phyloP scores from a whole-genome alignment of 37 sponge, comb jelly and placozoan genomes.

The Spongilla lacustris region DNA sequence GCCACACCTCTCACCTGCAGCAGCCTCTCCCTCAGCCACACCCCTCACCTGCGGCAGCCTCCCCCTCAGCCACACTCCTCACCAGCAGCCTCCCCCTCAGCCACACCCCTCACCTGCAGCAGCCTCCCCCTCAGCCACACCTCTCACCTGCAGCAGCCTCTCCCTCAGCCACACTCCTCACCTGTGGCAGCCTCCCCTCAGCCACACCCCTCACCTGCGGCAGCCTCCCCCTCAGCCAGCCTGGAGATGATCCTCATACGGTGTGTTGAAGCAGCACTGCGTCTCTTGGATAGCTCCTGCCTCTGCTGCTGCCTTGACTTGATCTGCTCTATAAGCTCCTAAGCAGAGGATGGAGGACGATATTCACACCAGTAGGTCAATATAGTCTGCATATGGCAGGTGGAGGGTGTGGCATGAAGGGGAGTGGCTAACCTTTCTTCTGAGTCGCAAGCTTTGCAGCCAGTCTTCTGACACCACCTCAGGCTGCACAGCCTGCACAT shows the following conservation, averaged over 20 bases:
- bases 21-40: slow-evolving; percentile 72
- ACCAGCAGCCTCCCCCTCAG: slow-evolving; percentile 50
- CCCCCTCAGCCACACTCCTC: slow-evolving; percentile 80
- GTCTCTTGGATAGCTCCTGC: slow-evolving; percentile 76
- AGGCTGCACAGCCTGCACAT: background rate
- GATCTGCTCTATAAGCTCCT: slow-evolving; percentile 76
- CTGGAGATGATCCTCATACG: slow-evolving; percentile 92
- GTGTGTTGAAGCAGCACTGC: slow-evolving; percentile 90
- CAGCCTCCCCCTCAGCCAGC: slow-evolving; percentile 71
- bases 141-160: slow-evolving; percentile 5
- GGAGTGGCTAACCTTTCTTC: slow-evolving; percentile 45
- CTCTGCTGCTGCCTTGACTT: slow-evolving; percentile 61
- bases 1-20: slow-evolving; percentile 54
- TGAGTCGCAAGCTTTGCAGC: slow-evolving; percentile 63
- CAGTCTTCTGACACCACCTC: slow-evolving; percentile 75
- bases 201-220: background rate
- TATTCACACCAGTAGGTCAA: slow-evolving; percentile 2
- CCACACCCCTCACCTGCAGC: slow-evolving; percentile 44
- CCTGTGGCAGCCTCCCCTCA: background rate
- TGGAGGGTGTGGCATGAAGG: background rate
- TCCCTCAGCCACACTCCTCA: slow-evolving; percentile 60
- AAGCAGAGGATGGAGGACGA: background rate
- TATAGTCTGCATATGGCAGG: no score
- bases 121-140: slow-evolving; percentile 71
- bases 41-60: background rate